A percentile compares a stretch with the other conserved stretches of the same genome.
Evolutionary conservation across 1,140 invertebrate genomes (phyloP).

Genomic region (Nebria ingens): DNA sequence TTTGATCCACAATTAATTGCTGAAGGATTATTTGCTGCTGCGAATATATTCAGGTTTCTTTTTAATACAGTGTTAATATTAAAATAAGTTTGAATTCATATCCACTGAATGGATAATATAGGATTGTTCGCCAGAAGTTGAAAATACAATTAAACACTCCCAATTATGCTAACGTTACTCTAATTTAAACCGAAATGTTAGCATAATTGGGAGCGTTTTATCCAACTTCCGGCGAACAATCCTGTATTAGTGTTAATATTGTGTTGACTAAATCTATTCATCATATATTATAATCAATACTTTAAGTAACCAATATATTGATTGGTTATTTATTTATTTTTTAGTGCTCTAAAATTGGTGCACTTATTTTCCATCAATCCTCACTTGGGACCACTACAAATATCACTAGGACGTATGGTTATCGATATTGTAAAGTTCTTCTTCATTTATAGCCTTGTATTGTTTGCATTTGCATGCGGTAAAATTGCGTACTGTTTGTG

Average conservation of each 20-base stretch:
- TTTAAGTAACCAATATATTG: no score
- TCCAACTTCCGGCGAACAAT: no score
- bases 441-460: constrained; percentile 71
- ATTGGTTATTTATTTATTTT: no score
- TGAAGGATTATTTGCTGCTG: constrained; percentile 88
- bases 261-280: no score
- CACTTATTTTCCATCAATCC: constrained; percentile 88
- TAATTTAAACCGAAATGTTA: no score
- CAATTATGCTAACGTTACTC: no score
- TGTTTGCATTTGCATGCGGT: constrained; percentile 77
- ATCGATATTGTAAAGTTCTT: constrained; percentile 84
- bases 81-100: not conserved
- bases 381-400: constrained; percentile 76
- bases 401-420: constrained; percentile 73
- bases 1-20: constrained; percentile 92
- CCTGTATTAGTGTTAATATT: no score
- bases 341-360: constrained; percentile 73
- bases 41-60: constrained; percentile 74
- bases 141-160: no score
- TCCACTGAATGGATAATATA: not conserved
- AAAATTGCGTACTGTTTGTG: constrained; percentile 20
- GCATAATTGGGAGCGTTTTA: no score
- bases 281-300: no score
- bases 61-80: constrained; percentile 3
- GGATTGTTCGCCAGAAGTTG: not conserved